These are phyloP conservation scores for Hylaeus volcanicus DNA, from an alignment of 1,140 invertebrate species.

Conservation along the genomic window DNA sequence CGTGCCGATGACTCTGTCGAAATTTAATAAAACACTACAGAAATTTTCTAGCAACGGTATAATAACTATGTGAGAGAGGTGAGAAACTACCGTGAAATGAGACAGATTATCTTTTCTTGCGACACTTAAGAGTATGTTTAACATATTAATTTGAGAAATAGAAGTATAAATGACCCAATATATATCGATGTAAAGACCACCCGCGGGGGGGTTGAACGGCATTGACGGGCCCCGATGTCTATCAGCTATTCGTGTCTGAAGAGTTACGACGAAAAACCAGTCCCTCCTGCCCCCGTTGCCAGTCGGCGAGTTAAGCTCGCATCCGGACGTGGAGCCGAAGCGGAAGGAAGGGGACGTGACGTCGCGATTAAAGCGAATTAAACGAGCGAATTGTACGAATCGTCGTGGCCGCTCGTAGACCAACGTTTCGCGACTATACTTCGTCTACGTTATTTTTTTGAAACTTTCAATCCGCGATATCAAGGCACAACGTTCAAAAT, in stretches of 20 bases:
- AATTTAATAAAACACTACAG: too few species aligned
- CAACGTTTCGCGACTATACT: background rate
- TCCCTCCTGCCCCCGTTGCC: constrained; percentile 20
- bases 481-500: too few species aligned
- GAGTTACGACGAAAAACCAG: constrained; percentile 36
- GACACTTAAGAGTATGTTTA: too few species aligned
- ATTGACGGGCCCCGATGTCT: constrained; percentile 22
- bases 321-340: constrained; percentile 76
- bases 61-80: too few species aligned
- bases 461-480: background rate
- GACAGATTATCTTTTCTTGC: too few species aligned
- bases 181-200: too few species aligned
- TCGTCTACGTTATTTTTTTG: constrained; percentile 24
- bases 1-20: too few species aligned
- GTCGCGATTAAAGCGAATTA: constrained; percentile 79
- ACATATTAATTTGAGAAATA: too few species aligned
- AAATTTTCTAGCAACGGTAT: too few species aligned
- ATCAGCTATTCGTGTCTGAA: constrained; percentile 44
- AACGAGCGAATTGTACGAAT: constrained; percentile 66
- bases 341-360: constrained; percentile 79
- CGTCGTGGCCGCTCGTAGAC: constrained; percentile 15
- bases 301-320: constrained; percentile 71
- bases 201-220: constrained; percentile 12
- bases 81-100: too few species aligned
- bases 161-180: too few species aligned